Percentiles rank a stretch among this genome's conserved stretches.
Evolutionary conservation across 2,113 vertebrate genomes (phyloP).

Genomic region (Puma concolor): DNA sequence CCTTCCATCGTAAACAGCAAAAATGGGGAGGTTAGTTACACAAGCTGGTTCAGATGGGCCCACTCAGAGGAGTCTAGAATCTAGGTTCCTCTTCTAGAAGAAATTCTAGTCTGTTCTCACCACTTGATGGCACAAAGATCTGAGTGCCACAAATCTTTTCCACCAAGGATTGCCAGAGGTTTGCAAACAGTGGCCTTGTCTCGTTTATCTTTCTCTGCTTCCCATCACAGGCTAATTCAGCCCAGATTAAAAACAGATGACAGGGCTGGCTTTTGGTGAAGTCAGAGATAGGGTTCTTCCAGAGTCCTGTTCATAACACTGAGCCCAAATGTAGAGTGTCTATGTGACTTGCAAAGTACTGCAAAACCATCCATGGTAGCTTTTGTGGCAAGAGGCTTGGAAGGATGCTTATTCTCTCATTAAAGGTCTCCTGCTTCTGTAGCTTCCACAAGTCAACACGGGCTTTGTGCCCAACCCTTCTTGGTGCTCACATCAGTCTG

Average conservation of each 20-base stretch:
- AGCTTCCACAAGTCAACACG: slow-evolving; percentile 70
- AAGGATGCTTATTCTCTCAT: slow-evolving; percentile 70
- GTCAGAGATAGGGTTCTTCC: slow-evolving; percentile 47
- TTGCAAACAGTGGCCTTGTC: slow-evolving; percentile 76
- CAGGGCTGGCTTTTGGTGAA: slow-evolving; percentile 74
- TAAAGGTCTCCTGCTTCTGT: slow-evolving; percentile 69
- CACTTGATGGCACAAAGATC: slow-evolving; percentile 41
- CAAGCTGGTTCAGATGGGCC: background rate
- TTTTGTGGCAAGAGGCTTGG: slow-evolving; percentile 74
- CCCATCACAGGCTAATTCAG: slow-evolving; percentile 79
- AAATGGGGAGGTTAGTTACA: slow-evolving; percentile 28
- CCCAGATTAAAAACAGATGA: slow-evolving; percentile 83
- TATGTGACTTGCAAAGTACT: slow-evolving; percentile 80
- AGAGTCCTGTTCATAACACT: slow-evolving; percentile 75
- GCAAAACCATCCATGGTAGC: slow-evolving; percentile 66
- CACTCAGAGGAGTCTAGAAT: background rate
- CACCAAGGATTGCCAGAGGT: slow-evolving; percentile 75
- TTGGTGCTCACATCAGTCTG: slow-evolving; percentile 41
- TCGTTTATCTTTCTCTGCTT: slow-evolving; percentile 83
- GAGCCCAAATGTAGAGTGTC: slow-evolving; percentile 76
- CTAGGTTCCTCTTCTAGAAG: slow-evolving; percentile 40
- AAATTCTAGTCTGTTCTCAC: slow-evolving; percentile 17
- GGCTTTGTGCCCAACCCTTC: slow-evolving; percentile 60
- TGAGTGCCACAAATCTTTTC: slow-evolving; percentile 70
- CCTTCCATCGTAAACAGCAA: background rate